Evolutionary conservation across 1,140 invertebrate species (phyloP), one percentile per base, ranked within the genome.

Genomic region (Spodoptera litura): DNA sequence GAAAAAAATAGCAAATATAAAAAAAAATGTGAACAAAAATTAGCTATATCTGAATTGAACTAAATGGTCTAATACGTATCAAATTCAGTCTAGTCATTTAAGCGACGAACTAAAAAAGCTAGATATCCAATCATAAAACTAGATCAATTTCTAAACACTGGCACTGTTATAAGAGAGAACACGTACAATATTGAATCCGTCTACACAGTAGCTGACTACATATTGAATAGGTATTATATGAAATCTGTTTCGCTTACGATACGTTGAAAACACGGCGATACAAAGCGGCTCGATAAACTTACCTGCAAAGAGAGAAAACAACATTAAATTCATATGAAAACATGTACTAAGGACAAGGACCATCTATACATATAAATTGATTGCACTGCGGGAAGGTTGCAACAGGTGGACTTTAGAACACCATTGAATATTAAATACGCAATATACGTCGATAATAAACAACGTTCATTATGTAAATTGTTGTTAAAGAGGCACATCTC

Each of bases 251-350:
- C 56, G 61, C 71, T 73, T 59, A 73, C 71, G 56, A 58, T 73
- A 70, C 49, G 27, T 51, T 27, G 66, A 73, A 38, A 73, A 49
- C 55, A 27, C 25, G 20, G 13, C 15, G 27, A 31, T 35, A 68
- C 52, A 15, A 59, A 72, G 74, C 77, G 59, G 6, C 25, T 80
- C 72, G 53, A 64, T 56, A 78, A 78, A 66, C 87, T 89, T 89
- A 89, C 88, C 88, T 89, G 85, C 64, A 89, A 89, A 83, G 74
- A 88, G 74, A 88, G 82, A 85, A 79, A 81, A 85, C 66, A 78
- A 52, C 38, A 79, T 64, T 61, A 35, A 62, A 51, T 78, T 59
- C 20, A 72, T 58, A 59, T 59, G 71, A 73, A 73, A 55, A 73
- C 56, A 56, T 51, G 49, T 53, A 53, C 44, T 64, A 27, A 44